Percentiles rank a stretch among this genome's conserved stretches.
Conservation (phyloP, 2,797 vertebrate species). For the Melopsittacus undulatus region DNA sequence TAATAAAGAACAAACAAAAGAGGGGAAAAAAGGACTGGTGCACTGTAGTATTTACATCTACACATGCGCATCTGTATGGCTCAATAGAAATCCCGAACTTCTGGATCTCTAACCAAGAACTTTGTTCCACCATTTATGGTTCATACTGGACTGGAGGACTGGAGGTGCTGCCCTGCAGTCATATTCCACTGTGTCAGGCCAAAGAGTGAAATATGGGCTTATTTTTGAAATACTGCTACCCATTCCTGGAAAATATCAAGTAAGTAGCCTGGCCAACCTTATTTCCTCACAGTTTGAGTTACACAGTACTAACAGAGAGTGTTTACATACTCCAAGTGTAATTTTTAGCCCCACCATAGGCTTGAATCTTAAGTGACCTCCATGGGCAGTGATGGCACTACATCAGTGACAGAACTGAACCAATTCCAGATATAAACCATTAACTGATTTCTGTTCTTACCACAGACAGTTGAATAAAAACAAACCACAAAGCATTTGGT, state of each 20-base stretch:
- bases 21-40: accelerated
- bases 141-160: neutral
- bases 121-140: neutral
- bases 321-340: neutral
- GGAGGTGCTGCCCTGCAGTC: neutral
- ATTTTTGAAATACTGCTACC: neutral
- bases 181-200: neutral
- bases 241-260: neutral
- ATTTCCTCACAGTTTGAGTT: neutral
- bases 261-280: neutral
- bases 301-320: neutral
- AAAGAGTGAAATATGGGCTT: neutral
- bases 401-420: neutral
- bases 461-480: neutral
- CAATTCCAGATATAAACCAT: neutral
- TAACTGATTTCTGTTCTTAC: conserved; percentile 11
- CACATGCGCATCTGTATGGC: neutral
- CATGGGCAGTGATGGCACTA: neutral
- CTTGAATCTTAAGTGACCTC: neutral
- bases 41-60: neutral
- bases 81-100: neutral
- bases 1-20: neutral
- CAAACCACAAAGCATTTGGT: conserved; percentile 1
- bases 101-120: neutral
- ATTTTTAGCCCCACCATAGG: neutral